These are phyloP conservation scores for Theretra japonica DNA, from an alignment of 2,888 invertebrate genomes.

Conservation along the genomic window DNA sequence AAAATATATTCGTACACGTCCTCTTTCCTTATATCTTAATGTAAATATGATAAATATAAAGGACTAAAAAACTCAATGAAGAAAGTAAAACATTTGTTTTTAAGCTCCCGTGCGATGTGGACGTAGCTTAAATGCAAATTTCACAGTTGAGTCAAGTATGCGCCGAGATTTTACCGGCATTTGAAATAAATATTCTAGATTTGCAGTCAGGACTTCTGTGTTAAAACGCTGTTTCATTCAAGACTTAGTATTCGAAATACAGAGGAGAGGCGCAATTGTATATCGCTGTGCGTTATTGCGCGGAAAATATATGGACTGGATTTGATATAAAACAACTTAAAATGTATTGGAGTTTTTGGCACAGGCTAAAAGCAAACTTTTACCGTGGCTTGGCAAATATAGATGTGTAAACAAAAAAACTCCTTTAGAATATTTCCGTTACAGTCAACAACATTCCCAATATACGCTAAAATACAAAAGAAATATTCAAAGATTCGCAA, in stretches of 20 bases:
- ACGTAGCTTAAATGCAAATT: slow-evolving; percentile 69
- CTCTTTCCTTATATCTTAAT: neutral
- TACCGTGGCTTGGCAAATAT: neutral
- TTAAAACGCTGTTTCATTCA: slow-evolving; percentile 63
- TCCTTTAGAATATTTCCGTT: too few relatives aligned
- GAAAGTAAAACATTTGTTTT: slow-evolving; percentile 21
- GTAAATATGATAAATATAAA: neutral
- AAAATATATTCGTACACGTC: too few relatives aligned
- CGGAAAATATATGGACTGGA: slow-evolving; percentile 19
- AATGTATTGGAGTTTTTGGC: slow-evolving; percentile 9
- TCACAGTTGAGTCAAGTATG: slow-evolving; percentile 65
- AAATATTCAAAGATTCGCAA: neutral
- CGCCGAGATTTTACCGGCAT: slow-evolving; percentile 70
- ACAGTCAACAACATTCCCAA: too few relatives aligned
- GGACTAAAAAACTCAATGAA: neutral
- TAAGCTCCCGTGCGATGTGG: slow-evolving; percentile 45
- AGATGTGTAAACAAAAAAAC: neutral
- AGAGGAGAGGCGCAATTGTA: slow-evolving; percentile 20
- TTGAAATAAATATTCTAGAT: slow-evolving; percentile 77
- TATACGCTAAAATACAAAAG: neutral
- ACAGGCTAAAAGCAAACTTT: neutral
- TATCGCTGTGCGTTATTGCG: slow-evolving; percentile 20
- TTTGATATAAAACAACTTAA: slow-evolving; percentile 7
- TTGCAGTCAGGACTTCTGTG: slow-evolving; percentile 65
- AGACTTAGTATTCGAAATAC: slow-evolving; percentile 41